Base-by-base conservation (phyloP, 2,113 vertebrate genomes). In the Glaucidium brasilianum region DNA sequence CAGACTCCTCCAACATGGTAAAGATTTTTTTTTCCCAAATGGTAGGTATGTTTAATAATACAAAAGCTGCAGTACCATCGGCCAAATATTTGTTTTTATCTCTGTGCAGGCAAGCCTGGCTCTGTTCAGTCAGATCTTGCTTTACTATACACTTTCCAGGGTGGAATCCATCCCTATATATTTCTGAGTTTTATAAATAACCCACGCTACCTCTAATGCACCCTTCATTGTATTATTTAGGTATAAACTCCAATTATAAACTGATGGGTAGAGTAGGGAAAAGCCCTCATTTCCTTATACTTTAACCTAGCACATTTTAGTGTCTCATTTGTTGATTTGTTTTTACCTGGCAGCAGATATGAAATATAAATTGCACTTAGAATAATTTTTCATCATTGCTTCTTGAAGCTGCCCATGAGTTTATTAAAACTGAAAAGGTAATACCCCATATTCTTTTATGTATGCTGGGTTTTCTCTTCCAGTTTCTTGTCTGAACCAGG, bases 61-160 rank as follows among this genome's bases (percentile, higher is more conserved):
- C 50, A 96, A 86, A 91, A 90, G 34, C 81, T 95, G 59, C 35
- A 71, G 55, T 69, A 59, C 69, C 20, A 52, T 80, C 17, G 7
- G 53, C 64, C 88, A 97, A 94, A 93, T 95, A 92, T 86, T 96
- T 95, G 78, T 73, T 96, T 96, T 95, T 91, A 73, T 84, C 90
- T 85, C 81, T 55, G 55, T 73, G 37, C 69, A 82, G 76, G 69
- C 94, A 96, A 96, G 74, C 83, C 62, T 74, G 84, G 27, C 45
- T 73, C 71, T 79, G 74, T 74, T 95, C 68, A 85, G 69, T 86
- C 85, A 88, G 76, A 75, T 86, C 72, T 81, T 87, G 55, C 56
- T 92, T 71, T 84, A 32, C 43, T 56, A 27, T 35, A 71, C 26
- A n/a, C 47, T 22, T 95, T 91, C 59, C 58, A 90, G 55, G 3